Conservation (phyloP, 2,113 vertebrate genomes). For the Vidua macroura region DNA sequence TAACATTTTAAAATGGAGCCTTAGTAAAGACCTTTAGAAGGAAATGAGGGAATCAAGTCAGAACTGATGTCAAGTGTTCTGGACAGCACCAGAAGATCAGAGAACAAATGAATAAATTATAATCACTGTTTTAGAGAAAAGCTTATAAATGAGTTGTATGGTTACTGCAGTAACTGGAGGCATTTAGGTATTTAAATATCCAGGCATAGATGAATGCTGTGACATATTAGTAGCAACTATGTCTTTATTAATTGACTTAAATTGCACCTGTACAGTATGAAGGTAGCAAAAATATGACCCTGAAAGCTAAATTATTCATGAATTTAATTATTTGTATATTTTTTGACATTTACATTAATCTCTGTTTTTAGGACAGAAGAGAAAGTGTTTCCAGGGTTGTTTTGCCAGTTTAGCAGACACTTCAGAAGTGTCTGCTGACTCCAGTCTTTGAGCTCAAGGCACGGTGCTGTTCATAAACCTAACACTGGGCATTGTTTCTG, state of each 20-base stretch:
- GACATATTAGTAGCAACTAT: background rate
- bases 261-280: background rate
- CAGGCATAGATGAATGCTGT: background rate
- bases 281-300: background rate
- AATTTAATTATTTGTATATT: background rate
- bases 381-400: background rate
- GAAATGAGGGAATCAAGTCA: background rate
- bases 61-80: background rate
- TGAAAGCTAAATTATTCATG: background rate
- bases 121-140: background rate
- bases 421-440: background rate
- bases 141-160: background rate
- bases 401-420: background rate
- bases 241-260: background rate
- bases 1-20: background rate
- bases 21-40: background rate
- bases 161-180: background rate
- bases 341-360: background rate
- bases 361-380: background rate
- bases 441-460: background rate
- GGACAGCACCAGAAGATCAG: background rate
- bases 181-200: background rate
- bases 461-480: background rate
- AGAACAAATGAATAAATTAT: background rate
- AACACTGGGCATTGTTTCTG: background rate